A percentile compares a stretch with the other conserved stretches of the same genome.
phyloP scores from a whole-genome alignment of 1,140 invertebrate genomes.

The Pseudomyrmex sp. region DNA sequence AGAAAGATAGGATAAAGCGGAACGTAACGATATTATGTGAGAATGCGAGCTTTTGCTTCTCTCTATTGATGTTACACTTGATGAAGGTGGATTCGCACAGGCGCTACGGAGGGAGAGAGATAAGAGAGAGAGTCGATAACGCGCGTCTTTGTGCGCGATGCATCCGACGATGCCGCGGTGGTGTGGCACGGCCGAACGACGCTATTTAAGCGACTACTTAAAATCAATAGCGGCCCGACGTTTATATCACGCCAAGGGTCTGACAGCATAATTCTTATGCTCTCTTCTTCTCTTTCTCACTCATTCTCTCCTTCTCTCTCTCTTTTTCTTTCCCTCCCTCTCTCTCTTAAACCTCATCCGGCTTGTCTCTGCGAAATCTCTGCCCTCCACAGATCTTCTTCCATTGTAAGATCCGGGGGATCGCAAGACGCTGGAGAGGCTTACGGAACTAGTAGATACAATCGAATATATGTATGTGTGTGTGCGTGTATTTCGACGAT shows the following conservation, averaged over 20 bases:
- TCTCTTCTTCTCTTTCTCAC: constrained; percentile 4
- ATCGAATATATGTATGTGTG: constrained; percentile 11
- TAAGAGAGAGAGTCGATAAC: constrained; percentile 38
- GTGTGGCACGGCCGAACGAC: constrained; percentile 68
- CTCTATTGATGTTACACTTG: neutral
- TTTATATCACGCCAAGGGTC: constrained; percentile 51
- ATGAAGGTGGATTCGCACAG: constrained; percentile 9
- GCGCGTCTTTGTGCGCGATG: constrained; percentile 48
- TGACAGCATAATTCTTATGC: constrained; percentile 56
- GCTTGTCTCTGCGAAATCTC: neutral
- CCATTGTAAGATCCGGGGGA: constrained; percentile 1
- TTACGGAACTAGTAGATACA: constrained; percentile 9
- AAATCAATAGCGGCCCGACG: constrained; percentile 78
- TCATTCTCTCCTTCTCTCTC: no score
- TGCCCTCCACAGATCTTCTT: neutral
- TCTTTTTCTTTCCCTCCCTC: constrained; percentile 11
- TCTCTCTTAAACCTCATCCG: neutral
- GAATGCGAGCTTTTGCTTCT: neutral
- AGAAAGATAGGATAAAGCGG: neutral
- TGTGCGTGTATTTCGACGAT: neutral
- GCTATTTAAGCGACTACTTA: constrained; percentile 80
- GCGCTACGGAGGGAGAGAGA: neutral
- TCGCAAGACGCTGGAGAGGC: constrained; percentile 3
- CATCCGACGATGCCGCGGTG: constrained; percentile 58
- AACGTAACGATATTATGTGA: neutral